These are phyloP conservation scores for Pseudochromis fuscus DNA, from an alignment of 2,797 vertebrate genomes.

Conservation along the genomic window DNA sequence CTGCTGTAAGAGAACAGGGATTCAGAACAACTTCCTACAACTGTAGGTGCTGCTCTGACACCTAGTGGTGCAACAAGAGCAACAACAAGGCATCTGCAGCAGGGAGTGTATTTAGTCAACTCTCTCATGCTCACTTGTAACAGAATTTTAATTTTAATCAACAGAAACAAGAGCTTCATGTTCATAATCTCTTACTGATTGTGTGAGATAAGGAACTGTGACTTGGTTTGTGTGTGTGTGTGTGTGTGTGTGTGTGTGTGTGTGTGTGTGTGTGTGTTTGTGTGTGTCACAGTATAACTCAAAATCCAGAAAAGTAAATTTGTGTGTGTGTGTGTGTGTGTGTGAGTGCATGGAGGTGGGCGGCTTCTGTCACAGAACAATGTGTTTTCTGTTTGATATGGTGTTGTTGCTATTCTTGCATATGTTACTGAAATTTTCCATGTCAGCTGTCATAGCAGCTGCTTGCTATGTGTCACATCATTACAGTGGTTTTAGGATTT, in stretches of 20 bases:
- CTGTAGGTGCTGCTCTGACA: slow-evolving; percentile 70
- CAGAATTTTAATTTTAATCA: background rate
- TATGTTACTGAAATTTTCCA: slow-evolving; percentile 23
- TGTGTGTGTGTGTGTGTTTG: slow-evolving; percentile 7
- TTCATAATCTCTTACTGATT: slow-evolving; percentile 22
- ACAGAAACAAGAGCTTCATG: background rate
- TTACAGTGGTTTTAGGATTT: slow-evolving; percentile 6
- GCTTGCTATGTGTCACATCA: slow-evolving; percentile 7
- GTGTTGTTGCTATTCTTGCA: slow-evolving; percentile 31
- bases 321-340: slow-evolving; percentile 6
- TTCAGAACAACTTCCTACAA: slow-evolving; percentile 21
- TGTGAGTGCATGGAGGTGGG: slow-evolving; percentile 40
- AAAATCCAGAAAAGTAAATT: slow-evolving; percentile 30
- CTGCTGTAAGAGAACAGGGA: slow-evolving; percentile 21
- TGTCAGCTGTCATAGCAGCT: slow-evolving; percentile 20
- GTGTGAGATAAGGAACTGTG: slow-evolving; percentile 44
- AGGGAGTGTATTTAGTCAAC: background rate
- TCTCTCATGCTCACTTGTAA: background rate
- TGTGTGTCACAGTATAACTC: slow-evolving; percentile 17
- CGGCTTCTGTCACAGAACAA: slow-evolving; percentile 48
- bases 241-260: slow-evolving; percentile 48
- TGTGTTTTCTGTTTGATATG: slow-evolving; percentile 47
- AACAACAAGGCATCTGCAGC: slow-evolving; percentile 29
- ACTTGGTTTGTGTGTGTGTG: slow-evolving; percentile 43
- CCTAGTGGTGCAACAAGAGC: slow-evolving; percentile 68